These are phyloP conservation scores for Notothenia coriiceps DNA, from an alignment of 2,113 vertebrate genomes.

Conservation along the genomic window DNA sequence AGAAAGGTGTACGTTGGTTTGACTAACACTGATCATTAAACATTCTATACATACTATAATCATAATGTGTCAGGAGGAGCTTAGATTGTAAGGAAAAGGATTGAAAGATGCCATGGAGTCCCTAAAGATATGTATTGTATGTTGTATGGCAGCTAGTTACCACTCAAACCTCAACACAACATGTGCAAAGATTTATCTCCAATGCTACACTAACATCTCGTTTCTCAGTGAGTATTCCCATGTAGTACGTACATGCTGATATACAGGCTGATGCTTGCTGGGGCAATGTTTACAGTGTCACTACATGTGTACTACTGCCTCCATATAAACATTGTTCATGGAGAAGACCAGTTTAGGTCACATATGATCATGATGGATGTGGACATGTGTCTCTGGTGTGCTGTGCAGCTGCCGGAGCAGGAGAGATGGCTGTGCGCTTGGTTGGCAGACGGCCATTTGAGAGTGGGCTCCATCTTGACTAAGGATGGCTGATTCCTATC, in stretches of 20 bases:
- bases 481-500: conserved; percentile 65
- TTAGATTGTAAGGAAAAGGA: too few relatives aligned
- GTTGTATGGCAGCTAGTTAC: background rate
- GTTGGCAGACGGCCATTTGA: conserved; percentile 61
- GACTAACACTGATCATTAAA: too few relatives aligned
- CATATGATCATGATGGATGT: conserved; percentile 58
- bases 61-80: too few relatives aligned
- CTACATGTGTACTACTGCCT: conserved; percentile 13
- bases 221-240: conserved; percentile 20
- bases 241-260: background rate
- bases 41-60: too few relatives aligned
- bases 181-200: background rate
- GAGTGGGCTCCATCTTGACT: conserved; percentile 60
- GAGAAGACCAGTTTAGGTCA: conserved; percentile 48
- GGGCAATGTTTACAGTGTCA: conserved; percentile 23
- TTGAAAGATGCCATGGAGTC: too few relatives aligned
- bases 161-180: too few relatives aligned
- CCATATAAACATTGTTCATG: conserved; percentile 31
- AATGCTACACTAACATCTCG: background rate
- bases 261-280: conserved; percentile 11
- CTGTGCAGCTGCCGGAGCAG: conserved; percentile 29
- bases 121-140: too few relatives aligned
- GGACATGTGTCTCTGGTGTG: conserved; percentile 62
- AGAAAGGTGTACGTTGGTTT: too few relatives aligned
- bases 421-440: conserved; percentile 46